Evolutionary conservation across 2,113 vertebrate species (phyloP).

Genomic region (Dasyprocta punctata): DNA sequence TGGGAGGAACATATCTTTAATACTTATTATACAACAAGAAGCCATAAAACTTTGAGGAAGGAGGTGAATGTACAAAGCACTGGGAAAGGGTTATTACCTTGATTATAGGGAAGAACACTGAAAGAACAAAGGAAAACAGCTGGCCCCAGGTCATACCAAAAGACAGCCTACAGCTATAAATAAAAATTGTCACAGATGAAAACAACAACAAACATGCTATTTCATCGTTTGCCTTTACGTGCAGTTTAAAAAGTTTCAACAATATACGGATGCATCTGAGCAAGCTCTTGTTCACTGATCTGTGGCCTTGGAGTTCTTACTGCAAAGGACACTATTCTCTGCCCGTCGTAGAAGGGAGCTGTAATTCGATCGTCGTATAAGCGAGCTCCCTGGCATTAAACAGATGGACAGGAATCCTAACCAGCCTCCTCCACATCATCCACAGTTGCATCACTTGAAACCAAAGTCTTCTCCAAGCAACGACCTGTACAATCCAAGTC

Average conservation of each 20-base stretch:
- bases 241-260: slow-evolving; percentile 34
- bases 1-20: not conserved
- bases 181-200: slow-evolving; percentile 26
- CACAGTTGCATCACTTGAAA: slow-evolving; percentile 68
- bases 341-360: not conserved
- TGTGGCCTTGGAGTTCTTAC: not conserved
- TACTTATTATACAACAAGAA: not conserved
- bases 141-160: slow-evolving; percentile 15
- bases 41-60: not conserved
- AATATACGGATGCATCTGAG: not conserved
- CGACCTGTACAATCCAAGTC: slow-evolving; percentile 39
- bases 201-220: not conserved
- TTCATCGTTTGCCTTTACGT: not conserved
- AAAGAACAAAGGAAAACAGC: not conserved
- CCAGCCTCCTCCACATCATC: slow-evolving; percentile 33
- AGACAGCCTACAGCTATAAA: slow-evolving; percentile 36
- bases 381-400: not conserved
- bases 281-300: not conserved
- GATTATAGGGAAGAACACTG: not conserved
- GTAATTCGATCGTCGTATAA: too few species aligned
- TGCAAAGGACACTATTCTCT: not conserved
- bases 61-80: not conserved
- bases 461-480: slow-evolving; percentile 28
- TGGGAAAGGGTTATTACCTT: not conserved
- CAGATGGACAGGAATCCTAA: not conserved